Base-by-base conservation (phyloP, 2,888 invertebrate genomes). In the Pinctada fucata region DNA sequence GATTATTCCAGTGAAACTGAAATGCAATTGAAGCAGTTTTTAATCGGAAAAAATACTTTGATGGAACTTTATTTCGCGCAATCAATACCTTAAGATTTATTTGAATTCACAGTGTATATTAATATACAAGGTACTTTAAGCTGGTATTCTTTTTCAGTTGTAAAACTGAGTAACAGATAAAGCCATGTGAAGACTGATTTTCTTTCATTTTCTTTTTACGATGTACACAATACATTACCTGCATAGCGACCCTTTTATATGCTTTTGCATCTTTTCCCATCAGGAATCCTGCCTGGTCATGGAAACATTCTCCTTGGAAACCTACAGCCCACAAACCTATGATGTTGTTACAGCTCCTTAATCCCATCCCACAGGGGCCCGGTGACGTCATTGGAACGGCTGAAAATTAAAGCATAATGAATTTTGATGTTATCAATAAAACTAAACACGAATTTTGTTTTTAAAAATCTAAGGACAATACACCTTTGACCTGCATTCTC, bases 1-100 rank as follows among this genome's bases (percentile, higher is more conserved):
- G 85, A 75, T 89, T 89, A 68, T 86, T 87, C 88, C 87, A 89
- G 69, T 89, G 88, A 51, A 83, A 77, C 88, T 89, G 72, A 49
- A 82, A 78, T 16, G 16, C 67, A 74, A 50, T 31, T 31, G 31
- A 31, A 31, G 31, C 31, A 31, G 31, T 31, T 31, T 31, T 31
- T 31, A 31, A 31, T 31, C 31, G 31, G 31, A 31, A 31, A 31
- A 31, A 31, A 31, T 31, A 31, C 31, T 31, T 31, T 31, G 31
- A 31, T 31, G 31, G 31, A 31, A 31, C 31, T 31, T 31, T 31
- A 31, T 31, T 31, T 31, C 31, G 31, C 31, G 31, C 31, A 31
- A 31, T 31, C 31, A 31, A 31, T 31, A 31, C 31, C 31, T 31
- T 31, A 31, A 31, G 31, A 31, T 31, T 31, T 31, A 31, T 31